Percentiles rank a stretch among this genome's conserved stretches.
Conservation (phyloP, 2,113 vertebrate genomes). For the Ranitomeya imitator region DNA sequence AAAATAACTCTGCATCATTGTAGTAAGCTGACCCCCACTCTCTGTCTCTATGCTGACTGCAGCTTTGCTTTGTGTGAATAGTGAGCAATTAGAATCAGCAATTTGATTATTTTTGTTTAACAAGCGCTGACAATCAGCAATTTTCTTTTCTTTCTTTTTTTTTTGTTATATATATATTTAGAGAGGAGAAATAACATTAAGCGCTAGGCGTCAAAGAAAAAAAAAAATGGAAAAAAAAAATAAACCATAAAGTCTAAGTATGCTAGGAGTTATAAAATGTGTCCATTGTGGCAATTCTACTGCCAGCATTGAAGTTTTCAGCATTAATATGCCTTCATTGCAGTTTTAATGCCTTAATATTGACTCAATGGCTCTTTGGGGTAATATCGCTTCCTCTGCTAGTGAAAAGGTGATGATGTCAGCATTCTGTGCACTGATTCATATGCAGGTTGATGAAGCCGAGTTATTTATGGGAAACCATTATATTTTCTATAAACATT, state of each 20-base stretch:
- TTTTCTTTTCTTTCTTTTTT: conserved; percentile 64
- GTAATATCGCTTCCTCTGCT: conserved; percentile 85
- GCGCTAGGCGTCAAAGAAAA: conserved; percentile 79
- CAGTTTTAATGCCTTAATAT: conserved; percentile 89
- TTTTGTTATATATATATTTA: conserved; percentile 69
- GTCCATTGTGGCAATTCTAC: conserved; percentile 83
- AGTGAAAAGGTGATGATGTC: conserved; percentile 88
- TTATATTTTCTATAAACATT: conserved; percentile 92
- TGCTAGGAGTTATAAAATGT: conserved; percentile 85
- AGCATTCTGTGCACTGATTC: conserved; percentile 83
- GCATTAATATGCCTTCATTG: conserved; percentile 89
- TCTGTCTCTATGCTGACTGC: conserved; percentile 58
- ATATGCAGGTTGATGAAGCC: conserved; percentile 87
- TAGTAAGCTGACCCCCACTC: not conserved
- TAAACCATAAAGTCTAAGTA: conserved; percentile 82
- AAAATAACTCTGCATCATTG: not conserved
- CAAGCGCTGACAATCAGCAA: conserved; percentile 80
- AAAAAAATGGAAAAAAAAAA: conserved; percentile 59
- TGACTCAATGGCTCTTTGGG: conserved; percentile 86
- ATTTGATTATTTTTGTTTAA: conserved; percentile 79
- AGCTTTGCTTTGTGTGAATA: conserved; percentile 69
- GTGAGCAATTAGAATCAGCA: conserved; percentile 81
- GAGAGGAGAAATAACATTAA: conserved; percentile 84
- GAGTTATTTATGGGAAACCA: conserved; percentile 89
- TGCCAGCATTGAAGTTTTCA: conserved; percentile 85